A percentile compares a stretch with the other conserved stretches of the same genome.
phyloP scores from a whole-genome alignment of 2,888 invertebrate species.

The Agrypnus murinus region DNA sequence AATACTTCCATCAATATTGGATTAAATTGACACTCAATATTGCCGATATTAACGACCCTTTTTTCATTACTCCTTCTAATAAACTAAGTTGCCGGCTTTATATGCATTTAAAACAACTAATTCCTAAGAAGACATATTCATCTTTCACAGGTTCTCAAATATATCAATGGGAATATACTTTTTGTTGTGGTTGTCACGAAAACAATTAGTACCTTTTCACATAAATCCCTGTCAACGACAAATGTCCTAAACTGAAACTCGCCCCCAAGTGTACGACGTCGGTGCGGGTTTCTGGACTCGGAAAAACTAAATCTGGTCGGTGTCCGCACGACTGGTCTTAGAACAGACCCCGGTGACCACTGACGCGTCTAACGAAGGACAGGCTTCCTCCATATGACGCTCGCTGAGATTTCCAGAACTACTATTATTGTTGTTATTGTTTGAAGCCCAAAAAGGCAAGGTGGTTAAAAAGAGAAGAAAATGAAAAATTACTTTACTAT shows the following conservation, averaged over 20 bases:
- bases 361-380: conserved; percentile 62
- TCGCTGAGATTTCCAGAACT: conserved; percentile 29
- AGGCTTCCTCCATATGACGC: conserved; percentile 42
- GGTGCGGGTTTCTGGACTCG: conserved; percentile 61
- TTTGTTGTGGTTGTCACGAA: conserved; percentile 41
- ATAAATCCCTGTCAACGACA: conserved; percentile 66
- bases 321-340: conserved; percentile 65
- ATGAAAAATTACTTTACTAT: no score
- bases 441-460: background rate
- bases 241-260: conserved; percentile 61
- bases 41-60: no score
- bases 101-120: no score
- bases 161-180: conserved; percentile 35
- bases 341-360: conserved; percentile 57
- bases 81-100: no score
- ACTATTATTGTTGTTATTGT: conserved; percentile 37
- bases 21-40: no score
- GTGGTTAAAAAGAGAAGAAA: conserved; percentile 17
- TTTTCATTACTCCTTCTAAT: no score
- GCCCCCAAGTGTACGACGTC: conserved; percentile 52
- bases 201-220: conserved; percentile 62
- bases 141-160: no score
- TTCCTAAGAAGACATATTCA: no score
- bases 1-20: no score
- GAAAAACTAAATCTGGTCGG: conserved; percentile 65